phyloP scores from a whole-genome alignment of 2,113 vertebrate species.

The Oxyura jamaicensis region DNA sequence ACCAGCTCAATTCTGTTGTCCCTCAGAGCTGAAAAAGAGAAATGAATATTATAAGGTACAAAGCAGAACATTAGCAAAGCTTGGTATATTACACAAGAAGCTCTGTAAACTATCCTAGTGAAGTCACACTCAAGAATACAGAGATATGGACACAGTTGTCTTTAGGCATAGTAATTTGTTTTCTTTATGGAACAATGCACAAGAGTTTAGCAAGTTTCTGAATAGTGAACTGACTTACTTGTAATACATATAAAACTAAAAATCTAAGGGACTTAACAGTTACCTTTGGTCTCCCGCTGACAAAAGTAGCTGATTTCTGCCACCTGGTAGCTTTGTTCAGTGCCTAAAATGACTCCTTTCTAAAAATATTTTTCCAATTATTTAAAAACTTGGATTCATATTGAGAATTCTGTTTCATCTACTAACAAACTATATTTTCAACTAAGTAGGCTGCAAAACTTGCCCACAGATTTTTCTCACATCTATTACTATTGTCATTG shows the following conservation, averaged over 20 bases:
- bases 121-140: background rate
- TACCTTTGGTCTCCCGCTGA: background rate
- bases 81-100: background rate
- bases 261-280: background rate
- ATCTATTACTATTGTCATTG: background rate
- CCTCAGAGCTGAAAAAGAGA: conserved; percentile 84
- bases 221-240: background rate
- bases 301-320: background rate
- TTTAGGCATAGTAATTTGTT: background rate
- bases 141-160: background rate
- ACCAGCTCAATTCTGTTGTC: conserved; percentile 97
- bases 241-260: background rate
- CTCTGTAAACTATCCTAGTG: background rate
- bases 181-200: background rate
- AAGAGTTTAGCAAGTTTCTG: background rate
- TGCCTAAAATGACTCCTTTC: background rate
- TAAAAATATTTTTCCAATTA: background rate
- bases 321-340: background rate
- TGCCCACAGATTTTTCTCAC: background rate
- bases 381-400: background rate
- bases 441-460: background rate
- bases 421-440: background rate
- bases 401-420: background rate
- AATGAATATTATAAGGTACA: background rate
- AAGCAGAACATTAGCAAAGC: background rate